Conservation (phyloP, 2,888 invertebrate species). For the Megastigmus dorsalis region DNA sequence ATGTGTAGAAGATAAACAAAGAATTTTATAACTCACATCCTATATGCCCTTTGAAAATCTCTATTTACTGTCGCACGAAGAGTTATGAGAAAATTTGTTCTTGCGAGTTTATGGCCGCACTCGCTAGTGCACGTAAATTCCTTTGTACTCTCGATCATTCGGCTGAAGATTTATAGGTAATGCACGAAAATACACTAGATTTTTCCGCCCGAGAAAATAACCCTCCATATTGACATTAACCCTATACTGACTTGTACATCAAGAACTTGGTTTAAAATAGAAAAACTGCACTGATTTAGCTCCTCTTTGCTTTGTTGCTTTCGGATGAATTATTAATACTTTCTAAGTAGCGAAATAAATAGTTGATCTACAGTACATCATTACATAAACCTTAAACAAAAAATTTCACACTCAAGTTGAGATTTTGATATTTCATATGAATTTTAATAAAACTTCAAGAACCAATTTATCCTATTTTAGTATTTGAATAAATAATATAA, state of each 20-base stretch:
- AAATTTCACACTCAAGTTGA: not conserved
- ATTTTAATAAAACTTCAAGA: not conserved
- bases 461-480: not conserved
- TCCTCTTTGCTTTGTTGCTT: not conserved
- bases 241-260: slow-evolving; percentile 8
- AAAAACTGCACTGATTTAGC: not conserved
- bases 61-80: slow-evolving; percentile 48
- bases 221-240: slow-evolving; percentile 37
- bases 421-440: not conserved
- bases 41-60: slow-evolving; percentile 40
- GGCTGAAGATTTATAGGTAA: slow-evolving; percentile 38
- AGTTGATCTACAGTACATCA: no score
- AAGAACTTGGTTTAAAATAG: slow-evolving; percentile 24
- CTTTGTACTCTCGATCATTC: slow-evolving; percentile 49
- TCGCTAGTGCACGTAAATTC: slow-evolving; percentile 42
- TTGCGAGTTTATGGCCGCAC: slow-evolving; percentile 26
- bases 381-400: no score
- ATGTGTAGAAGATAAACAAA: slow-evolving; percentile 8
- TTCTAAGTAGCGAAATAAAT: no score
- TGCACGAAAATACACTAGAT: slow-evolving; percentile 32
- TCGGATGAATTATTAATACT: no score
- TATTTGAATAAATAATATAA: no score
- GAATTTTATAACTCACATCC: slow-evolving; percentile 27
- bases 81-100: slow-evolving; percentile 51
- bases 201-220: slow-evolving; percentile 8